Conservation (phyloP, 2,797 vertebrate genomes). For the Anisognathus igniventris region DNA sequence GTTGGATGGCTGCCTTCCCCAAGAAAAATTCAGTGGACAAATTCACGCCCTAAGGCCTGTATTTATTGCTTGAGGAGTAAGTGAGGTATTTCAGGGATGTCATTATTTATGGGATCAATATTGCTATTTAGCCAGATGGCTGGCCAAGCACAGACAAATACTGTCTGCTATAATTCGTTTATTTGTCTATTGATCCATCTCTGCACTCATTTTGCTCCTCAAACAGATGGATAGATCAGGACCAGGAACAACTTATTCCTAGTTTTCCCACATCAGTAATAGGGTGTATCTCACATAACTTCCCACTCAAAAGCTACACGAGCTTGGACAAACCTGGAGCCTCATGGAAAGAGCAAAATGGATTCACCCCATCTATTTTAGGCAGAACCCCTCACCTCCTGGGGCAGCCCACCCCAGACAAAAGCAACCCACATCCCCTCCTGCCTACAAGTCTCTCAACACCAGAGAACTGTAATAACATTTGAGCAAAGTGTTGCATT, state of each 20-base stretch:
- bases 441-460: background rate
- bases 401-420: background rate
- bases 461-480: background rate
- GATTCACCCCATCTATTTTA: background rate
- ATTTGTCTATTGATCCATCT: background rate
- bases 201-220: background rate
- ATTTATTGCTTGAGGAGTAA: background rate
- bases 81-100: background rate
- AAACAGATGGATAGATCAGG: background rate
- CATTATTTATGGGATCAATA: constrained; percentile 15
- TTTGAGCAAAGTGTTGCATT: background rate
- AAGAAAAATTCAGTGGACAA: background rate
- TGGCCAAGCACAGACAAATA: background rate
- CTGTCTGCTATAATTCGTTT: background rate
- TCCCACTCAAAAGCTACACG: background rate
- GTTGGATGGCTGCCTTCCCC: background rate
- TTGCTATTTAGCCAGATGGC: background rate
- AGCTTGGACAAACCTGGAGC: background rate
- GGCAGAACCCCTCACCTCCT: background rate
- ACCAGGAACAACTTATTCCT: background rate
- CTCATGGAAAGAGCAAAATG: background rate
- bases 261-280: background rate
- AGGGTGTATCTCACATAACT: background rate
- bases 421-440: background rate
- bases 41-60: background rate